These are phyloP conservation scores for Theristicus caerulescens DNA, from an alignment of 2,113 vertebrate species.

Conservation along the genomic window DNA sequence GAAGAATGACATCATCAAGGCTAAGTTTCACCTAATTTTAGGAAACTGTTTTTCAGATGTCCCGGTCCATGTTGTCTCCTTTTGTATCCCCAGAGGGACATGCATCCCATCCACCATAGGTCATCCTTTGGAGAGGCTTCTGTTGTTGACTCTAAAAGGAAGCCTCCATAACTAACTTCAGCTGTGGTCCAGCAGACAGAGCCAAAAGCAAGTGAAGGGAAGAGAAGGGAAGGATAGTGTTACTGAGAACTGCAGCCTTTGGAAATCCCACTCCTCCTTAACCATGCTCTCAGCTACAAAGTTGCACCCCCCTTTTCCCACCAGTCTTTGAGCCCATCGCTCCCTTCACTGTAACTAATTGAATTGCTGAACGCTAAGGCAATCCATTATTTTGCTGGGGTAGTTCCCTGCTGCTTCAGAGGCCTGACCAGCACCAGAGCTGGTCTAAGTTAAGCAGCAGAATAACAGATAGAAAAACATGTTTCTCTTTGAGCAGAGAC, in stretches of 20 bases:
- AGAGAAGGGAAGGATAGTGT: fast-evolving
- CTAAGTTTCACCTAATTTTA: background rate
- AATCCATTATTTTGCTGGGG: background rate
- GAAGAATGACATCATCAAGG: background rate
- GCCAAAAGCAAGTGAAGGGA: background rate
- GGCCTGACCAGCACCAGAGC: background rate
- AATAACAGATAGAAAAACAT: background rate
- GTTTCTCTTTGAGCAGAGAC: background rate
- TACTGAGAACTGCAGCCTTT: background rate
- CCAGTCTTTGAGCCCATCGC: background rate
- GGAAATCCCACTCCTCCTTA: background rate
- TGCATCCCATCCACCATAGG: background rate
- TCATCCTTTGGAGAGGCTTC: background rate
- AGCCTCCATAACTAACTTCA: background rate
- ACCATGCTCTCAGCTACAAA: background rate
- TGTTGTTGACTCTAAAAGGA: background rate
- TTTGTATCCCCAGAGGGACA: background rate
- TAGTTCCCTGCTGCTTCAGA: background rate
- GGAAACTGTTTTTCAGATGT: background rate
- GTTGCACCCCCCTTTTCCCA: background rate
- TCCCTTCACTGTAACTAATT: background rate
- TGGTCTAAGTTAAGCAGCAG: background rate
- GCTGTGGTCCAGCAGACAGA: background rate
- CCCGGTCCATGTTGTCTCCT: background rate
- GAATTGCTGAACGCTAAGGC: fast-evolving